Percentiles rank a stretch among this genome's conserved stretches.
Conservation (phyloP, 2,888 invertebrate genomes). For the Hipparchia semele region DNA sequence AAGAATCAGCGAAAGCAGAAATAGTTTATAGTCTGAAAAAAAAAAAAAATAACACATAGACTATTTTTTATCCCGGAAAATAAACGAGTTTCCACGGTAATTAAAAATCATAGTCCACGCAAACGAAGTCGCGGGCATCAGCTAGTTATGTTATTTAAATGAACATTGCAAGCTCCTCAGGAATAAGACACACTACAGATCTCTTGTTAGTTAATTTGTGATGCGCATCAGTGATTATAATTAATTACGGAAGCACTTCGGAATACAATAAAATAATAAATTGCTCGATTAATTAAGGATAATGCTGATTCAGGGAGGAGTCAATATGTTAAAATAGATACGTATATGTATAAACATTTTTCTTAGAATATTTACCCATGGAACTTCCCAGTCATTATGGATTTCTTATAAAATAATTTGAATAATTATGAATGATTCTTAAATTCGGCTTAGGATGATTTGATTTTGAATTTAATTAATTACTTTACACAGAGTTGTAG, state of each 20-base stretch:
- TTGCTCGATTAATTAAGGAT: constrained; percentile 11
- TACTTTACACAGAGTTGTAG: background rate
- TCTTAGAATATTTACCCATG: background rate
- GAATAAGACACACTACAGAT: background rate
- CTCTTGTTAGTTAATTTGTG: background rate
- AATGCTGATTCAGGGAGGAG: background rate
- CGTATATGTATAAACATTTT: background rate
- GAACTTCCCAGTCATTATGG: constrained; percentile 11
- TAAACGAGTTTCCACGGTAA: too few relatives aligned
- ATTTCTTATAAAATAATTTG: constrained; percentile 2
- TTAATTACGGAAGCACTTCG: constrained; percentile 3
- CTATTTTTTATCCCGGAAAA: too few relatives aligned
- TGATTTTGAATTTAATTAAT: background rate
- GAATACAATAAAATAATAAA: constrained; percentile 3
- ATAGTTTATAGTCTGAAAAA: too few relatives aligned
- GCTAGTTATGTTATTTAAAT: too few relatives aligned
- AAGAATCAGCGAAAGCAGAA: too few relatives aligned
- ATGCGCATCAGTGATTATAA: constrained; percentile 1
- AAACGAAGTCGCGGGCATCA: too few relatives aligned
- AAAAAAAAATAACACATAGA: too few relatives aligned
- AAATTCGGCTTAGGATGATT: constrained; percentile 11
- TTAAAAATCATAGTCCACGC: too few relatives aligned
- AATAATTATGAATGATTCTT: background rate
- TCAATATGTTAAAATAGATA: background rate
- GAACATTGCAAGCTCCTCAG: too few relatives aligned